Percentiles rank a stretch among this genome's conserved stretches.
These are phyloP conservation scores for Drosophila ogumai DNA, from an alignment of 1,140 invertebrate species.

Conservation along the genomic window DNA sequence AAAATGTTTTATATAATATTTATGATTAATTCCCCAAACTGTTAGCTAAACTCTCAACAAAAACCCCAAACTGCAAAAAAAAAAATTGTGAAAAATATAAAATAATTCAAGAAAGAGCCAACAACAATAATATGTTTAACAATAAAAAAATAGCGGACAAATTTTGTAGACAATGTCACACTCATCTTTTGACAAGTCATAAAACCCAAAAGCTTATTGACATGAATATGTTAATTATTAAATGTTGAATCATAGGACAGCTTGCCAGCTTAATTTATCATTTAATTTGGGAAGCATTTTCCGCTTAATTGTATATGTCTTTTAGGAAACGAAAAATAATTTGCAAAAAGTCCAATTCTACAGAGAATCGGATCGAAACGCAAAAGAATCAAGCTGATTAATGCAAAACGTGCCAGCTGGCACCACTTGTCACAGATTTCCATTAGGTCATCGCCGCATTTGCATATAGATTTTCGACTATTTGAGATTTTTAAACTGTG, in stretches of 20 bases:
- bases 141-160: slow-evolving; percentile 33
- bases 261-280: slow-evolving; percentile 37
- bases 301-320: slow-evolving; percentile 17
- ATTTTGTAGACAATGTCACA: slow-evolving; percentile 4
- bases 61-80: neutral
- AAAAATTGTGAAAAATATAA: neutral
- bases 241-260: slow-evolving; percentile 13
- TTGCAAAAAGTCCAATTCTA: slow-evolving; percentile 23
- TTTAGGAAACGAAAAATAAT: slow-evolving; percentile 14
- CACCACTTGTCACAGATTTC: slow-evolving; percentile 76
- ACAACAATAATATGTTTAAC: slow-evolving; percentile 1
- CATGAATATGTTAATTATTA: neutral
- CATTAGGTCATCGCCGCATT: slow-evolving; percentile 78
- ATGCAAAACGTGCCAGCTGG: slow-evolving; percentile 74
- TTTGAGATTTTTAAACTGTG: slow-evolving; percentile 49
- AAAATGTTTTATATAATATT: neutral
- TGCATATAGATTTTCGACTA: slow-evolving; percentile 57
- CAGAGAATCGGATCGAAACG: slow-evolving; percentile 25
- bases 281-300: slow-evolving; percentile 34
- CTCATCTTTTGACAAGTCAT: slow-evolving; percentile 14
- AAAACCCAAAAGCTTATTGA: neutral
- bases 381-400: slow-evolving; percentile 68
- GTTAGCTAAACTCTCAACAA: neutral
- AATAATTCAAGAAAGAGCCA: neutral
- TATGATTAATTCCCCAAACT: slow-evolving; percentile 8